Conservation (phyloP, 1,140 invertebrate species). For the Cephus cinctus region DNA sequence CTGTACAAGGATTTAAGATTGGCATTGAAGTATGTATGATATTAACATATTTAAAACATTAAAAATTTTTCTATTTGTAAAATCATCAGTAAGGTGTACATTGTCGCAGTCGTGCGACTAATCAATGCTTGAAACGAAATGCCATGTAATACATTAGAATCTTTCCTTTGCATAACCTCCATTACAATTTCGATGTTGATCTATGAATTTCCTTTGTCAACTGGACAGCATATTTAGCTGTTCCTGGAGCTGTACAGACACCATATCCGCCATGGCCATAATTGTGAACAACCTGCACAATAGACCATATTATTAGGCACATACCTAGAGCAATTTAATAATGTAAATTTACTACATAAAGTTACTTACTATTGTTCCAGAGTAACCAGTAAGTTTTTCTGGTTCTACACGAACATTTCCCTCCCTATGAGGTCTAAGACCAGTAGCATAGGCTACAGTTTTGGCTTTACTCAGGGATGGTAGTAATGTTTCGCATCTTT, state of each 20-base stretch:
- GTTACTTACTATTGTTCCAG: slow-evolving; percentile 28
- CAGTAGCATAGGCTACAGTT: slow-evolving; percentile 68
- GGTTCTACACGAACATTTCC: slow-evolving; percentile 72
- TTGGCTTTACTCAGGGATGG: slow-evolving; percentile 68
- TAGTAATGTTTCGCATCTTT: slow-evolving; percentile 69
- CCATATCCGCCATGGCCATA: slow-evolving; percentile 94
- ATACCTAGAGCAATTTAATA: too few relatives aligned
- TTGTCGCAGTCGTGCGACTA: too few relatives aligned
- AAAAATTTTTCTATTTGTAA: too few relatives aligned
- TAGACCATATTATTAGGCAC: slow-evolving; percentile 10
- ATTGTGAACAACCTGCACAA: slow-evolving; percentile 77
- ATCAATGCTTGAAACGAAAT: too few relatives aligned
- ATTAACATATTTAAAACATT: too few relatives aligned
- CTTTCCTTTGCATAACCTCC: too few relatives aligned
- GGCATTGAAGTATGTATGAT: too few relatives aligned
- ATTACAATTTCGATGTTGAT: slow-evolving; percentile 19
- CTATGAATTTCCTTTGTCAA: slow-evolving; percentile 62
- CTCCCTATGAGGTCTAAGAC: slow-evolving; percentile 75
- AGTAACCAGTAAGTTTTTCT: slow-evolving; percentile 51
- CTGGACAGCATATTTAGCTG: slow-evolving; percentile 71
- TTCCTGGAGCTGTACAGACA: slow-evolving; percentile 83
- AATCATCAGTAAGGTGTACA: too few relatives aligned
- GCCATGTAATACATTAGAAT: too few relatives aligned
- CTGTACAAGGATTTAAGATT: too few relatives aligned
- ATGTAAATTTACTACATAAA: slow-evolving; percentile 6